Evolutionary conservation across 2,888 invertebrate species (phyloP), one percentile per base, ranked within the genome.

Genomic region (Eristalinus sepulchralis): DNA sequence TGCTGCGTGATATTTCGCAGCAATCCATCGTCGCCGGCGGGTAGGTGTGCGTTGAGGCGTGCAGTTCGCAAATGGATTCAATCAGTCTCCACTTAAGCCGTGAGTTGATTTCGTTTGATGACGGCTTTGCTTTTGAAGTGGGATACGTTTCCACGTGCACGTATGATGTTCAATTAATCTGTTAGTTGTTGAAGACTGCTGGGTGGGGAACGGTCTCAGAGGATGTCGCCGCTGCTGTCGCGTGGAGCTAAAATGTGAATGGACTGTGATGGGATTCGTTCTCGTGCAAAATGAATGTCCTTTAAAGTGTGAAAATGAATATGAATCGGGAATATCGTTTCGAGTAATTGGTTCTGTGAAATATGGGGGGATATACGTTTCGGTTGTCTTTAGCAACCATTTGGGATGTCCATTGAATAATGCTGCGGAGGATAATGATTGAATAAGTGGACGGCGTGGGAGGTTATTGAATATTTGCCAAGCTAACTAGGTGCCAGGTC

Each of bases 1-100:
- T 66, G 66, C 53, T 62, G 36, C 63, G 47, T 27, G 24, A 72
- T 72, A 57, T 24, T 36, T 55, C 55, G 17, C 71, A 34, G 5
- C 5, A n/a, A 66, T 17, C 53, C 63, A 60, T 47, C 17, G 39
- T 24, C 11, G 33, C 27, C 27, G 27, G 31, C 33, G 76, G 62
- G 78, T 68, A 39, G 63, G 55, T 76, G 66, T 59, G 70, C 17
- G 57, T 31, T 24, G 72, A 73, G 27, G 75, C 27, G 31, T 20
- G 9, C 47, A 27, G 47, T 66, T 47, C 20, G 72, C 31, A 55
- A 62, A 33, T 27, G 36, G 39, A 66, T 64, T 64, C 55, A 73
- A 73, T 63, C 11, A 55, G n/a, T 75, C 64, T 33, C 20, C 36
- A 36, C 36, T 57, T 39, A 36, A 33, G 22, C 36, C 6, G 34